These are phyloP conservation scores for Marasmarcha lunaedactyla DNA, from an alignment of 2,888 invertebrate genomes.

Conservation along the genomic window DNA sequence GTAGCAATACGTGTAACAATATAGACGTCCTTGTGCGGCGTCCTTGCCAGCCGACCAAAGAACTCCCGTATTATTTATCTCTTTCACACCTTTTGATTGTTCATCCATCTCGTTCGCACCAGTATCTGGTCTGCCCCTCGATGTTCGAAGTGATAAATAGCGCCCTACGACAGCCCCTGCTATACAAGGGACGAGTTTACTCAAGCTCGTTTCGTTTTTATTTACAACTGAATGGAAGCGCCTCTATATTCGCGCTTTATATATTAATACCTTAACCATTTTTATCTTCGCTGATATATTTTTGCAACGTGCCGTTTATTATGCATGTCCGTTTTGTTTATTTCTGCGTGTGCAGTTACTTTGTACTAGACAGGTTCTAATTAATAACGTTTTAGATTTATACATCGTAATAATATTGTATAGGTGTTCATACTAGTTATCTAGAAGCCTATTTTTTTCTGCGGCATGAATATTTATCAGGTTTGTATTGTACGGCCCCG, in stretches of 20 bases:
- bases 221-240: slow-evolving; percentile 43
- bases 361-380: slow-evolving; percentile 30
- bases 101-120: slow-evolving; percentile 26
- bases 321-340: slow-evolving; percentile 13
- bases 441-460: background rate
- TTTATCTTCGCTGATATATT: slow-evolving; percentile 27
- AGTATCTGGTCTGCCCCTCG: slow-evolving; percentile 33
- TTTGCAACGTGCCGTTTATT: slow-evolving; percentile 24
- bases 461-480: background rate
- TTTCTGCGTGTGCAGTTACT: slow-evolving; percentile 34
- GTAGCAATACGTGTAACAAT: background rate
- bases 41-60: slow-evolving; percentile 48
- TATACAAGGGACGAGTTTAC: slow-evolving; percentile 26
- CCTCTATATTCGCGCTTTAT: slow-evolving; percentile 31
- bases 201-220: slow-evolving; percentile 43
- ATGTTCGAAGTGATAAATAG: slow-evolving; percentile 51
- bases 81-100: slow-evolving; percentile 24
- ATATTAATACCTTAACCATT: slow-evolving; percentile 40
- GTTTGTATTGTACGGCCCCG: no score
- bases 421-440: no score
- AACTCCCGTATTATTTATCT: slow-evolving; percentile 27
- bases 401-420: background rate
- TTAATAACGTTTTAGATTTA: slow-evolving; percentile 41
- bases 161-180: slow-evolving; percentile 42
- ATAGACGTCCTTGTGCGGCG: slow-evolving; percentile 50